Conservation (phyloP, 2,113 vertebrate species). For the Ariopsis seemanni region DNA sequence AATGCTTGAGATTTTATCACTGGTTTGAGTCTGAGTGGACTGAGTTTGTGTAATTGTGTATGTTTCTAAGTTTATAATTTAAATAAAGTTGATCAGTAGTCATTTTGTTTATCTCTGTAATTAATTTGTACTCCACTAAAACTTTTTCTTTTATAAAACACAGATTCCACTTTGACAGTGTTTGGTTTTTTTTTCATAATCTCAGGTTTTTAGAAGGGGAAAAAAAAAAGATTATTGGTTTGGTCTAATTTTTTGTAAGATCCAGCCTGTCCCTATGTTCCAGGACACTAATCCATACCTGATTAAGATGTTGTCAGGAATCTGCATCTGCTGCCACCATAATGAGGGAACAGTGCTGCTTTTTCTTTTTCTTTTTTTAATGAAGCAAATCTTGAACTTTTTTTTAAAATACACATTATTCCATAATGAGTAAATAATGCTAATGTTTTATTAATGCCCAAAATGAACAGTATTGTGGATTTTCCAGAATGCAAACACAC, state of each 20-base stretch:
- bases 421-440: background rate
- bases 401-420: background rate
- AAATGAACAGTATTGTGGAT: background rate
- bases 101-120: background rate
- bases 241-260: background rate
- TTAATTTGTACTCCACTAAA: background rate
- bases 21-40: slow-evolving; percentile 17
- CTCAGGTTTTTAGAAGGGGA: background rate
- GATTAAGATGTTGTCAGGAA: slow-evolving; percentile 4
- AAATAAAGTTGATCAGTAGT: background rate
- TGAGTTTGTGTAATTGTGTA: background rate
- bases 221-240: slow-evolving; percentile 6
- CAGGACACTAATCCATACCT: slow-evolving; percentile 13
- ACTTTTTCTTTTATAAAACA: background rate
- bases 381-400: background rate
- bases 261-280: background rate
- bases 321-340: background rate
- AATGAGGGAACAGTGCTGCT: background rate
- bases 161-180: background rate
- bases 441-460: background rate
- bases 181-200: background rate
- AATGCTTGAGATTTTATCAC: slow-evolving; percentile 76
- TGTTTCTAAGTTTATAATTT: background rate
- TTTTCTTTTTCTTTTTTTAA: background rate
- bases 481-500: background rate